Evolutionary conservation across 2,888 invertebrate species (phyloP).

Genomic region (Chironomus riparius): DNA sequence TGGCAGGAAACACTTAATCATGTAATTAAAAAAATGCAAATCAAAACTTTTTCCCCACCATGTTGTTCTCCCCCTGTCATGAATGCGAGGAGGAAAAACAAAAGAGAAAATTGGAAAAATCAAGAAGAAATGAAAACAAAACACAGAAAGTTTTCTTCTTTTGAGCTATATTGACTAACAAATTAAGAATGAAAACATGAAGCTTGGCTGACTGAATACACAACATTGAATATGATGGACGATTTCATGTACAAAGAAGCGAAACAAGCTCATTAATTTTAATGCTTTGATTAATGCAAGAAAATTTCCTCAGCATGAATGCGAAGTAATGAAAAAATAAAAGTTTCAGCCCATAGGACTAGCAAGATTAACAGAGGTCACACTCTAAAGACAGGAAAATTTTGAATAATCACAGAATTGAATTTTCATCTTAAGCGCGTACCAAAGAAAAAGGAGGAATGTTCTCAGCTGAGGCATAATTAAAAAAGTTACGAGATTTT

Average conservation of each 20-base stretch:
- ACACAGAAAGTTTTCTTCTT: background rate
- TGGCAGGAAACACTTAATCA: too few species aligned
- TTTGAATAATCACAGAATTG: too few species aligned
- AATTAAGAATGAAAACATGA: too few species aligned
- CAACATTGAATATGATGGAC: background rate
- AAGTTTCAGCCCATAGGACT: background rate
- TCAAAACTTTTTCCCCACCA: too few species aligned
- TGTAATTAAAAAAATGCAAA: too few species aligned
- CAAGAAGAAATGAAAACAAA: too few species aligned
- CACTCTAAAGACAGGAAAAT: too few species aligned
- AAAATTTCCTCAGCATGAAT: background rate
- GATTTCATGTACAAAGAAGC: background rate
- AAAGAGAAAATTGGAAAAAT: too few species aligned
- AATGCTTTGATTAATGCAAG: conserved; percentile 1
- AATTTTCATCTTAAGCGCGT: background rate
- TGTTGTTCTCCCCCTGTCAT: too few species aligned
- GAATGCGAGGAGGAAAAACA: too few species aligned
- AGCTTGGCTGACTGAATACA: background rate
- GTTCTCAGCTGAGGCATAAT: background rate
- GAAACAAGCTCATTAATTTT: conserved; percentile 6
- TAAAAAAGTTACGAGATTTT: conserved; percentile 1
- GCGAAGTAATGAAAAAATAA: background rate
- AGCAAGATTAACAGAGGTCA: too few species aligned
- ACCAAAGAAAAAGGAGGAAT: background rate
- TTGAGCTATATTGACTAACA: too few species aligned